phyloP scores from a whole-genome alignment of 2,113 vertebrate species.

The Numenius arquata region DNA sequence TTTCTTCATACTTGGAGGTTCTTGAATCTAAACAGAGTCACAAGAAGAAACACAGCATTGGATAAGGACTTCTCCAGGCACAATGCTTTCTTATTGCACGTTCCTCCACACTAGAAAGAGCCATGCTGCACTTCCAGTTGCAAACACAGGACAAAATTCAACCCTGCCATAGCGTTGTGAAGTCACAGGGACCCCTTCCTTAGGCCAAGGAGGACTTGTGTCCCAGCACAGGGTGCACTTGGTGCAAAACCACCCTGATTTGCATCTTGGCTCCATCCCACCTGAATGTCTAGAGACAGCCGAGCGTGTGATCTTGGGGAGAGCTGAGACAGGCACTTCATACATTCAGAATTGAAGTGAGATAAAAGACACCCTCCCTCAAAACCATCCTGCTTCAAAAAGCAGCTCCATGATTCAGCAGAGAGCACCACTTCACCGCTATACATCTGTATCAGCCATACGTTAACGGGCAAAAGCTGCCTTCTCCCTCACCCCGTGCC shows the following conservation, averaged over 20 bases:
- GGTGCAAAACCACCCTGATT: background rate
- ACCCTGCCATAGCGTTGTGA: background rate
- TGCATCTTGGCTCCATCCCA: background rate
- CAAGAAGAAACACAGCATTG: background rate
- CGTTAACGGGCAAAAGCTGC: background rate
- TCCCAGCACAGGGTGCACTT: background rate
- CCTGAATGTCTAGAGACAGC: background rate
- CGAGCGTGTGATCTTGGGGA: background rate
- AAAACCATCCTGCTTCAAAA: background rate
- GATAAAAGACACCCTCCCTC: background rate
- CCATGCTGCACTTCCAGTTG: background rate
- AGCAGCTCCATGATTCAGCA: background rate
- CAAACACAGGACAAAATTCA: background rate
- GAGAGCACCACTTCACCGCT: background rate
- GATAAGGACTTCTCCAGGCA: background rate
- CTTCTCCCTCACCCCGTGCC: background rate
- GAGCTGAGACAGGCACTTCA: constrained; percentile 35
- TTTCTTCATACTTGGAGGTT: background rate
- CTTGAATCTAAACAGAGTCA: background rate
- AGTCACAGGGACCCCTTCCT: background rate
- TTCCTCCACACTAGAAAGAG: background rate
- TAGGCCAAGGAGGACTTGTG: accelerated
- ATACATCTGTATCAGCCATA: accelerated
- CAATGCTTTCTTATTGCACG: background rate
- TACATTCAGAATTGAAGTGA: background rate